Evolutionary conservation across 2,888 invertebrate species (phyloP), one percentile per base, ranked within the genome.

Genomic region (Scaptomyza tumidula): DNA sequence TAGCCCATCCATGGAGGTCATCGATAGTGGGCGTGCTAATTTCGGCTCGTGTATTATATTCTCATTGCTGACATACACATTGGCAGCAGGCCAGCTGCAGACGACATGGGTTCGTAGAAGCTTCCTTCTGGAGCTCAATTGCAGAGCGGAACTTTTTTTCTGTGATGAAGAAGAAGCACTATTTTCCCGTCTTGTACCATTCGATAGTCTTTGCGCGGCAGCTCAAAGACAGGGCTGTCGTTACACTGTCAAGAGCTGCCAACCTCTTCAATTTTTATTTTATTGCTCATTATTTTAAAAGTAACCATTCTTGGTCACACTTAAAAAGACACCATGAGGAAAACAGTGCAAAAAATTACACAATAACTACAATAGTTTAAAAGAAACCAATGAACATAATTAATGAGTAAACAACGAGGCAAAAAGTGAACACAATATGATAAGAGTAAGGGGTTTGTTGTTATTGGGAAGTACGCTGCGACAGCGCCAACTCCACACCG

Each of bases 401-500:
- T 29, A 52, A 50, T 24, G 49, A 44, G 0, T 27, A 39, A 45
- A 7, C 9, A 31, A 0, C 10, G 0, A 14, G 29, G 6, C 7
- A 19, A 37, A 13, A 1, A 5, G 14, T 13, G 0, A 46, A 29
- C 19, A 0, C 6, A 41, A 69, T 66, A 84, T 84, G 84, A 52
- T 82, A 1, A 70, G 67, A 52, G 45, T 67, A 2, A 56, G 39
- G 13, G 24, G 39, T n/a, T 19, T 80, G 13, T 66, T 56, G 7
- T 68, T 64, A 43, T 4, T 78, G 3, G n/a, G 63, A 5, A 45
- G 41, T 19, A 46, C 49, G 24, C 49, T 74, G 14, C 48, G 54
- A 5, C 60, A 53, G 11, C 58, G 68, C 6, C 63, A 33, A 43
- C 29, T 91, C 9, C 79, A 78, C 27, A 82, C 84, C 27, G 78